Evolutionary conservation across 2,888 invertebrate species (phyloP), one percentile per base, ranked within the genome.

Genomic region (Napeogenes sylphis): DNA sequence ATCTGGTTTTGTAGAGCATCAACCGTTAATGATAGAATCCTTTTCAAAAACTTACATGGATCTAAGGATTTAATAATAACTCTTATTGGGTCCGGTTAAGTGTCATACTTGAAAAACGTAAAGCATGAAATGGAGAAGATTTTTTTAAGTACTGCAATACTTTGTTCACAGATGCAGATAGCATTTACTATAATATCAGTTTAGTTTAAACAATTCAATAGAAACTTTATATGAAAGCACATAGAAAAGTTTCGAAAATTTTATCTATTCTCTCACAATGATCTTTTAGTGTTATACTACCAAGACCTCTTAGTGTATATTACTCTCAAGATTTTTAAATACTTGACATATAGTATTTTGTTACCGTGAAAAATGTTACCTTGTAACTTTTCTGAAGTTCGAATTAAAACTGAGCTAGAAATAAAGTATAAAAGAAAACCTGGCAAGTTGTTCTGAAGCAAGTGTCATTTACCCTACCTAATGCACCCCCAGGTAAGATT

Each of bases 401-500:
- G 53, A 58, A 60, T 55, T 58, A 51, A 65, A 67, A 45, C 45
- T 47, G 21, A 58, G 60, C 55, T 63, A 70, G 68, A 67, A 70
- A 60, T 66, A 64, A 71, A 70, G 61, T 69, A 66, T 68, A 66
- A 61, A 42, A 42, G 42, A 65, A 54, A 63, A 63, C 56, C 63
- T 70, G 70, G 56, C 58, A 73, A 70, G 68, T 67, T 71, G 68
- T 68, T 68, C 68, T 68, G 66, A 67, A 56, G 61, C 66, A 62
- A 62, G 68, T 65, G 66, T 65, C 69, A 65, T 69, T 69, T 67
- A 62, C 63, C 56, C 63, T 45, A 71, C 68, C 62, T 68, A 69
- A 69, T 69, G 69, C 69, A 67, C 63, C 63, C 58, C 56, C 81
- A 82, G 84, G 84, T 84, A 75, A 85, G 84, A 87, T 85, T 84